phyloP scores from a whole-genome alignment of 2,797 vertebrate genomes.

The Muscicapa comitata region DNA sequence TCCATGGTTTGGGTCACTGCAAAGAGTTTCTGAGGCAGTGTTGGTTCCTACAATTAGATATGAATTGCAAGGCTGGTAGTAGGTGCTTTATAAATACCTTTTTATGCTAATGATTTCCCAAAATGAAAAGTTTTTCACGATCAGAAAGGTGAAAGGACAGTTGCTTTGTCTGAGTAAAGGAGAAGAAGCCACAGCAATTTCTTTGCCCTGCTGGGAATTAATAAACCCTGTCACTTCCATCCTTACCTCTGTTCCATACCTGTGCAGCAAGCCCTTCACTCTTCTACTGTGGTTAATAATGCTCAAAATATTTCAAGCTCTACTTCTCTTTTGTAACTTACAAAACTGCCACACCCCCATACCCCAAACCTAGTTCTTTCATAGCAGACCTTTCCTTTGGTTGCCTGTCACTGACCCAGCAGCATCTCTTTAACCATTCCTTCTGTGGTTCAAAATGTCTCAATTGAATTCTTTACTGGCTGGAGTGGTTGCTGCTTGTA shows the following conservation, averaged over 20 bases:
- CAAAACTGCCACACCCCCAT: accelerated
- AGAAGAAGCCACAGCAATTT: background rate
- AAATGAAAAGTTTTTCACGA: constrained; percentile 41
- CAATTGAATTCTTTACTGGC: background rate
- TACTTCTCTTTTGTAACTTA: background rate
- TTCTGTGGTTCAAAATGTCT: background rate
- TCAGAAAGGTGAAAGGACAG: background rate
- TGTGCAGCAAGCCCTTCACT: background rate
- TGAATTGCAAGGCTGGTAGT: background rate
- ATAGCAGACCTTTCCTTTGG: background rate
- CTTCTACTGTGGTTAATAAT: background rate
- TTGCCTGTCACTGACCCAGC: background rate
- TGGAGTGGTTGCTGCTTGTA: background rate
- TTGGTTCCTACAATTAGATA: background rate
- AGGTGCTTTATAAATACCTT: background rate
- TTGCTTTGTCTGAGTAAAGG: background rate
- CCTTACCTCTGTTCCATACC: background rate
- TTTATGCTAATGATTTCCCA: constrained; percentile 4
- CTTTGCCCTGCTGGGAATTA: background rate
- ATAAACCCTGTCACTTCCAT: background rate
- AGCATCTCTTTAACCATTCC: background rate
- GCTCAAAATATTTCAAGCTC: background rate
- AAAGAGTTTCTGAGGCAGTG: background rate
- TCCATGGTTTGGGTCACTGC: background rate
- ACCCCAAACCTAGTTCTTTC: background rate